These are phyloP conservation scores for Drymodes brunneopygia DNA, from an alignment of 2,113 vertebrate genomes.

Conservation along the genomic window DNA sequence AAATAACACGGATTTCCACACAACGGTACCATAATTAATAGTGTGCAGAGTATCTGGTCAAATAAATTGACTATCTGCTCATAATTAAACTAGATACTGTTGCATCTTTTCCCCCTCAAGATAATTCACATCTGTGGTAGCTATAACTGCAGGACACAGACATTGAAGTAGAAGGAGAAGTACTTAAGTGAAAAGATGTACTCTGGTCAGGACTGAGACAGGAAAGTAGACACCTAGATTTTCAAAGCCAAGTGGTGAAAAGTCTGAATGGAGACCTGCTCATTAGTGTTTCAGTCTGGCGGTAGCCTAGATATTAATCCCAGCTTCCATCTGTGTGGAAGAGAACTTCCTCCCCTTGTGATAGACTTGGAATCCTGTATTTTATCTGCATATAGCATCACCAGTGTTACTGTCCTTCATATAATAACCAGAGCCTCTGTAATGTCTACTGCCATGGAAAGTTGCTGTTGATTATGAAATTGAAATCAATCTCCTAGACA, in stretches of 20 bases:
- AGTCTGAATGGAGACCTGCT: not conserved
- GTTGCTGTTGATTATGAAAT: not conserved
- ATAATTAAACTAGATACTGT: not conserved
- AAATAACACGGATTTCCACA: not conserved
- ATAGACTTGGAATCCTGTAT: not conserved
- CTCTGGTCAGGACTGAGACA: not conserved
- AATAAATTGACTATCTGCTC: not conserved
- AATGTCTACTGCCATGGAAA: not conserved
- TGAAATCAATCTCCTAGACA: not conserved
- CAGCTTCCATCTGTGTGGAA: not conserved
- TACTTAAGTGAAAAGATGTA: not conserved
- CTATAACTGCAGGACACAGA: not conserved
- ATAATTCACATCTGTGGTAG: not conserved
- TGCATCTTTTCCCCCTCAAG: not conserved
- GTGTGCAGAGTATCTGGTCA: not conserved
- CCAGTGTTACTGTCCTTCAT: not conserved
- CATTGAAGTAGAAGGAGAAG: not conserved
- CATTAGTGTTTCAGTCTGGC: not conserved
- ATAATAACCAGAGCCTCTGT: not conserved
- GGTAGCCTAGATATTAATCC: not conserved
- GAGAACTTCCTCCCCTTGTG: not conserved
- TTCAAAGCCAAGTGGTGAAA: not conserved
- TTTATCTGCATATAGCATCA: not conserved
- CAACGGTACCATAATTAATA: not conserved
- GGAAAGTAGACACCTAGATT: not conserved